phyloP scores from a whole-genome alignment of 2,113 vertebrate species.

The Dasyprocta punctata region DNA sequence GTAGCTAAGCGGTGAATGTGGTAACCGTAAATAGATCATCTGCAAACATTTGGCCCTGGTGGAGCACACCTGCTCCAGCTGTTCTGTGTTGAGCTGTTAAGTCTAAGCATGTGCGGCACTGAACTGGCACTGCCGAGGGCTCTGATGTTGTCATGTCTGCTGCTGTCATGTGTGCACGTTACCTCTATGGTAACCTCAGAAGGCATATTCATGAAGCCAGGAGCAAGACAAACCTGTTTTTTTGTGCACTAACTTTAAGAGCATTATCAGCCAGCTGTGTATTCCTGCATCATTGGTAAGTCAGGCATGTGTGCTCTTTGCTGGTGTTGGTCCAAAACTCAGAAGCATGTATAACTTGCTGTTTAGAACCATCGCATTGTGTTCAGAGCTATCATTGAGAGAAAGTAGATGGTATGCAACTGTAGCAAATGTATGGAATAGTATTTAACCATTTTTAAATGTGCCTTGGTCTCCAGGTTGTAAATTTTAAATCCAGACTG shows the following conservation, averaged over 20 bases:
- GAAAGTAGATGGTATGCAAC: not conserved
- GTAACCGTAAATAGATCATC: constrained; percentile 3
- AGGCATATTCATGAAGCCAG: not conserved
- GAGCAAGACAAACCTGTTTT: not conserved
- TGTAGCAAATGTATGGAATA: not conserved
- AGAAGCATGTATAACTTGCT: constrained; percentile 24
- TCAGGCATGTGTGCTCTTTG: constrained; percentile 49
- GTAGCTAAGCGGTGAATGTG: constrained; percentile 49
- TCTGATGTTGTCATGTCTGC: too few relatives aligned
- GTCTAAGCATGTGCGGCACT: constrained; percentile 47
- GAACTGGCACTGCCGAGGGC: constrained; percentile 20
- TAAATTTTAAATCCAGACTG: not conserved
- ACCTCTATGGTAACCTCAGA: constrained; percentile 13
- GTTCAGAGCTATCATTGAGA: not conserved
- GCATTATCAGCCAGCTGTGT: constrained; percentile 19
- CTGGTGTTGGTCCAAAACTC: not conserved
- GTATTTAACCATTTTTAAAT: not conserved
- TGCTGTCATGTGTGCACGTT: constrained; percentile 24
- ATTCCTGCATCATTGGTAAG: constrained; percentile 67
- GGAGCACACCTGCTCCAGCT: constrained; percentile 62
- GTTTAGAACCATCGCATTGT: not conserved
- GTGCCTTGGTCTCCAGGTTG: not conserved
- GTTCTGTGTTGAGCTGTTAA: constrained; percentile 59
- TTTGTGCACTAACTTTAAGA: constrained; percentile 60
- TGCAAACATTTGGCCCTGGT: constrained; percentile 33